A percentile compares a stretch with the other conserved stretches of the same genome.
These are phyloP conservation scores for Nettapus auritus DNA, from an alignment of 2,113 vertebrate species.

Conservation along the genomic window DNA sequence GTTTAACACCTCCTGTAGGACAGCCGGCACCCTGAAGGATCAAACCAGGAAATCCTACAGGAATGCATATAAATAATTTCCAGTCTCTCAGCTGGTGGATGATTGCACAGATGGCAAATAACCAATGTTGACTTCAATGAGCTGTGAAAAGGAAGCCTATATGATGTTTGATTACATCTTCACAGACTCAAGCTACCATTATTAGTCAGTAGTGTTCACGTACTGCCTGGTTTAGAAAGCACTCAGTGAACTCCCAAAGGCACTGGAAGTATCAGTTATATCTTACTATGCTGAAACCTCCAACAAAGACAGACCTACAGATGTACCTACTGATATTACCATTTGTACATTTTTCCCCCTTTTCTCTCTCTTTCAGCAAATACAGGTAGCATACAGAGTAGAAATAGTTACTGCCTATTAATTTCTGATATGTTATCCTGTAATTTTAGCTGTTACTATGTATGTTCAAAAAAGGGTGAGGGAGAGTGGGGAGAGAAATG, in stretches of 20 bases:
- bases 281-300: background rate
- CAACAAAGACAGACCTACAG: background rate
- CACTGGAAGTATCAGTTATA: background rate
- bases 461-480: background rate
- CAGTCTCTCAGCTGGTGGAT: background rate
- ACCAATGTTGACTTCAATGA: background rate
- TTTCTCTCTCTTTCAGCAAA: background rate
- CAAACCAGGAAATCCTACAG: background rate
- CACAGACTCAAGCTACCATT: background rate
- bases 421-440: background rate
- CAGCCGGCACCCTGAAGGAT: background rate
- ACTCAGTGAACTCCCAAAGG: background rate
- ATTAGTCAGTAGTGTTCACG: background rate
- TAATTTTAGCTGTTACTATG: background rate
- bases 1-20: slow-evolving; percentile 11
- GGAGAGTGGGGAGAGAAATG: background rate
- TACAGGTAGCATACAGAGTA: background rate
- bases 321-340: background rate
- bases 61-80: background rate
- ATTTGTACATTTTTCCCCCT: background rate
- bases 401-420: background rate
- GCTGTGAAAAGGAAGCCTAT: background rate
- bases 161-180: background rate
- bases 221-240: background rate
- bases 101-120: background rate